Conservation (phyloP, 1,140 invertebrate species). For the Theocolax elegans region DNA sequence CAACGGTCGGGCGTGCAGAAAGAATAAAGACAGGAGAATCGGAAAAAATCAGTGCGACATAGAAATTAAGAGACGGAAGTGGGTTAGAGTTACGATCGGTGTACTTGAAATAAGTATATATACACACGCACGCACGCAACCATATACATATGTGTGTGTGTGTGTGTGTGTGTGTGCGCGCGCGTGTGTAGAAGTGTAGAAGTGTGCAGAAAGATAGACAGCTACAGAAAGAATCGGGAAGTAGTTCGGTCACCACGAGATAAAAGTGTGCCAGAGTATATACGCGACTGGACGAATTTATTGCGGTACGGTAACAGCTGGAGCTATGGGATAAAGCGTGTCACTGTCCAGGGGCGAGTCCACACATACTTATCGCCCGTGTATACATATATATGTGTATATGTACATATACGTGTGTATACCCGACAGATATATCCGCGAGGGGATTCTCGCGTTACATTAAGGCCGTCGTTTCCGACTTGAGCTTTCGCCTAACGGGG, state of each 20-base stretch:
- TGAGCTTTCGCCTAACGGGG: too few relatives aligned
- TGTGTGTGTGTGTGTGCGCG: too few relatives aligned
- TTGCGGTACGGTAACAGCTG: slow-evolving; percentile 13
- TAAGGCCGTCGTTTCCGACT: slow-evolving; percentile 3
- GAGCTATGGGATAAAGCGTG: neutral
- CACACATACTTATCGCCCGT: neutral
- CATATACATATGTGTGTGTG: too few relatives aligned
- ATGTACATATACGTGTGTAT: neutral
- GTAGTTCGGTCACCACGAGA: neutral
- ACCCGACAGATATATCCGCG: neutral
- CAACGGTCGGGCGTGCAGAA: too few relatives aligned
- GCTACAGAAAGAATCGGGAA: neutral
- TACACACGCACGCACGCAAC: too few relatives aligned
- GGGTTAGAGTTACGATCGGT: too few relatives aligned
- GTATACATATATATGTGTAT: neutral
- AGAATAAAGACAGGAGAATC: too few relatives aligned
- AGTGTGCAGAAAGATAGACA: neutral
- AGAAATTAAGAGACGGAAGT: too few relatives aligned
- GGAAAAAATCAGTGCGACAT: too few relatives aligned
- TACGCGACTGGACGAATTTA: slow-evolving; percentile 14
- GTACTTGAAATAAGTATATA: too few relatives aligned
- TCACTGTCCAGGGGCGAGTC: neutral
- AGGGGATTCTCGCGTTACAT: slow-evolving; percentile 29
- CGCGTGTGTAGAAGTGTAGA: too few relatives aligned
- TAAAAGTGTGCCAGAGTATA: slow-evolving; percentile 27